Base-by-base conservation (phyloP, 2,888 invertebrate species). In the Autographa pulchrina region DNA sequence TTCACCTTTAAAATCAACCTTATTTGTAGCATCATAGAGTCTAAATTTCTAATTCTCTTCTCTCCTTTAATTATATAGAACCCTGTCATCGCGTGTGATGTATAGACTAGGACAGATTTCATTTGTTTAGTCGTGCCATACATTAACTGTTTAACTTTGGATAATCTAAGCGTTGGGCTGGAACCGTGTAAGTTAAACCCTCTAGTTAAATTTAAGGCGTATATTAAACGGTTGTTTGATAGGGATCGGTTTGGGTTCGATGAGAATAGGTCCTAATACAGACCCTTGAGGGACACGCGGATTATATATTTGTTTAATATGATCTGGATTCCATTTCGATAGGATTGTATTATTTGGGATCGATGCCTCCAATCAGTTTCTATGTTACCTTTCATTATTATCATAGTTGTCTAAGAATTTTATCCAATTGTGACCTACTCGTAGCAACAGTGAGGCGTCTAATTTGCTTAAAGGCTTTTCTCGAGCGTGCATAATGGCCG, bases 81-180 rank as follows among this genome's bases (percentile, higher is more conserved):
- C 65, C 31, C 32, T 74, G 72, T 75, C 81, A 74, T 58, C 71
- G 16, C 20, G 8, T 32, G 60, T 70, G 70, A 76, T 68, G 65
- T 67, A 72, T 73, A 66, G 65, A 61, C 59, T 65, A 64, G 59
- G 69, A 35, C 64, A 76, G 70, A 82, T 75, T 82, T 75, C 70
- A 77, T 75, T 78, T 81, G 68, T 75, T 75, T 72, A 66, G 69
- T 70, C 60, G 60, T 66, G 66, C 62, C 73, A 73, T 75, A 82
- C 73, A 82, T 80, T 77, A 80, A 62, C 71, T 74, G 82, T 82
- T 82, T 77, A 82, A 81, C 73, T 75, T 78, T 63, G 65, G 59
- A 74, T 82, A 72, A 83, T 76, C 78, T 75, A 70, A 75, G 67
- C 75, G 63, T 72, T 72, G 79, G 74, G 75, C 73, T 70, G 68